Evolutionary conservation across 2,888 invertebrate genomes (phyloP), one percentile per base, ranked within the genome.

Genomic region (Melanchra persicariae): DNA sequence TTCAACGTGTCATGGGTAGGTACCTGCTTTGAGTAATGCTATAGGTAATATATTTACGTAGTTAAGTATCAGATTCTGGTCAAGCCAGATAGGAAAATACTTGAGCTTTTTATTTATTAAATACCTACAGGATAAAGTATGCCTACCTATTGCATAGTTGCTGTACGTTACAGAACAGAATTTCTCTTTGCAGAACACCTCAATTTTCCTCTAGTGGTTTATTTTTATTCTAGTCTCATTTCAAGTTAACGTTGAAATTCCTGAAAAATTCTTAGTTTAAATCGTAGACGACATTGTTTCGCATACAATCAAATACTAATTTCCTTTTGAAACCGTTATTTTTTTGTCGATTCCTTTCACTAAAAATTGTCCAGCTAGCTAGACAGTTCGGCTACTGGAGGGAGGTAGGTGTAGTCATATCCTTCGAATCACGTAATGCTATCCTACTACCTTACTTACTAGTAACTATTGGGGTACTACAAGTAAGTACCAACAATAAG

Each of bases 341-440:
- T 4, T 34, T 47, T 24, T 54, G 34, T n/a, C 15, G 58, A 57
- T 71, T 71, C 58, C 40, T 58, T 30, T 49, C 8, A 26, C 19
- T 6, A 19, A 22, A 26, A 69, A 45, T 45, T 45, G 47, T 19
- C 10, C 22, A 49, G 47, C 47, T 10, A 22, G 47, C 22, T 19
- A 19, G 30, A 43, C 4, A 15, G 37, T n/a, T 15, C 26, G 15
- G 19, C 12, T 3, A 26, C 45, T 54, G 7, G 3, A n/a, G 0
- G 6, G 15, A n/a, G 1, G 4, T 15, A 30, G 1, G 4, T 15
- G 22, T 2, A 6, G 19, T 26, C 37, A 37, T 40, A 12, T 47
- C 45, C 24, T 17, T 37, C 71, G 19, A 71, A 45, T 34, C 34
- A 49, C 3, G 4, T 17, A 37, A 26, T 12, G n/a, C 47, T n/a